Evolutionary conservation across 2,888 invertebrate species (phyloP), one percentile per base, ranked within the genome.

Genomic region (Glaucopsyche alexis): DNA sequence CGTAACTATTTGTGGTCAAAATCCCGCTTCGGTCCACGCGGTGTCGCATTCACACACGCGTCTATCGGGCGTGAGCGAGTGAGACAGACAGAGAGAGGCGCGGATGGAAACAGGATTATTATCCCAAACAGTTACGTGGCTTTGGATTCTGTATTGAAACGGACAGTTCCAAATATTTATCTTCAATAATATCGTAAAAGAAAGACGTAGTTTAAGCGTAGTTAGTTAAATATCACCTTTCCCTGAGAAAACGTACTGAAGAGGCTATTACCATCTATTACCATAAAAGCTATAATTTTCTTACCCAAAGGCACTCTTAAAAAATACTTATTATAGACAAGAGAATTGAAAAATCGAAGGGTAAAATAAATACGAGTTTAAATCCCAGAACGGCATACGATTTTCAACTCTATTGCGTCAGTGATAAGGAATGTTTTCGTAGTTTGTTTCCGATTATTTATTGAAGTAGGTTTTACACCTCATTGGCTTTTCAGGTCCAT

Each of bases 401-500:
- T 19, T 67, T 11, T 45, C 19, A 19, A 69, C 49, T 47, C 13
- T 69, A 38, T 49, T 13, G 5, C 14, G 7, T 19, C 0, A 16
- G 7, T 29, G 13, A 29, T 69, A 69, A 69, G 29, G 69, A 42
- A 11, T 45, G 14, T 47, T 19, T 49, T 47, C 2, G 47, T 47
- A 13, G 19, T 7, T 47, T 47, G 2, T 29, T 49, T 67, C 9
- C 11, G 8, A 42, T 67, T 8, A 14, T 8, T 14, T 3, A n/a
- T 42, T 60, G 70, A 55, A 72, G 70, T 50, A 67, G 49, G 71
- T 72, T 70, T 64, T 29, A 49, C 72, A 74, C 72, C 52, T 75
- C 75, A 76, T 74, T 78, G 75, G 70, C 65, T 52, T 42, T 69
- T 40, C 29, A 70, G 75, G 71, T 77, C 76, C 76, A 76, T 75